Conservation (phyloP, 2,888 invertebrate species). For the Synanthedon vespiformis region DNA sequence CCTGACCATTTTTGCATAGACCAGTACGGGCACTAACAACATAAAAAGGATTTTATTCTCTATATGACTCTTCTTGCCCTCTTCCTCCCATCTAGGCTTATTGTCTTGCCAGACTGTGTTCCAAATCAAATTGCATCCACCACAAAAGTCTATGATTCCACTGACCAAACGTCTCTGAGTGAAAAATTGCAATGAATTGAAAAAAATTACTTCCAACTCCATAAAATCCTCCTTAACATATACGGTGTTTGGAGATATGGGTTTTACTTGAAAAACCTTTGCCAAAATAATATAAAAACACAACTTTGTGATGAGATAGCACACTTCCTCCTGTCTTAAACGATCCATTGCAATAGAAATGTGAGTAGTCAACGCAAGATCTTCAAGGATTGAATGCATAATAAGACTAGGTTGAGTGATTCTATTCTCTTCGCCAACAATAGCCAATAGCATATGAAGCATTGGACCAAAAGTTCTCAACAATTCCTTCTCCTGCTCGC, state of each 20-base stretch:
- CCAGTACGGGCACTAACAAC: conserved; percentile 73
- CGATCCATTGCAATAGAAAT: conserved; percentile 44
- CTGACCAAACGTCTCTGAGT: conserved; percentile 33
- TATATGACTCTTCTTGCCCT: conserved; percentile 39
- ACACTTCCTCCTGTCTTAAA: conserved; percentile 52
- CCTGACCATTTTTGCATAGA: conserved; percentile 27
- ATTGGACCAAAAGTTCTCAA: conserved; percentile 67
- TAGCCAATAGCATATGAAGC: conserved; percentile 65
- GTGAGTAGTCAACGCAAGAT: conserved; percentile 40
- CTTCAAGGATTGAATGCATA: conserved; percentile 28
- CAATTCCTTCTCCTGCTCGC: conserved; percentile 62
- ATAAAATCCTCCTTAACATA: conserved; percentile 40
- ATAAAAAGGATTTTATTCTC: conserved; percentile 73
- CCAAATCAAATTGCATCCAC: conserved; percentile 39
- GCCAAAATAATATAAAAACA: conserved; percentile 50
- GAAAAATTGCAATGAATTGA: conserved; percentile 36
- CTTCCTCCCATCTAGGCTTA: conserved; percentile 17
- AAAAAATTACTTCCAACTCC: conserved; percentile 31
- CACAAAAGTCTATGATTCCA: conserved; percentile 42
- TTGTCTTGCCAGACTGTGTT: conserved; percentile 27
- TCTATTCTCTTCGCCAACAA: conserved; percentile 63
- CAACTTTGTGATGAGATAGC: conserved; percentile 59
- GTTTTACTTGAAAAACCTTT: conserved; percentile 40
- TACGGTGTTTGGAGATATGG: conserved; percentile 30
- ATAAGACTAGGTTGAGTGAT: conserved; percentile 42